These are phyloP conservation scores for Rhyacichthys aspro DNA, from an alignment of 2,797 vertebrate genomes.

Conservation along the genomic window DNA sequence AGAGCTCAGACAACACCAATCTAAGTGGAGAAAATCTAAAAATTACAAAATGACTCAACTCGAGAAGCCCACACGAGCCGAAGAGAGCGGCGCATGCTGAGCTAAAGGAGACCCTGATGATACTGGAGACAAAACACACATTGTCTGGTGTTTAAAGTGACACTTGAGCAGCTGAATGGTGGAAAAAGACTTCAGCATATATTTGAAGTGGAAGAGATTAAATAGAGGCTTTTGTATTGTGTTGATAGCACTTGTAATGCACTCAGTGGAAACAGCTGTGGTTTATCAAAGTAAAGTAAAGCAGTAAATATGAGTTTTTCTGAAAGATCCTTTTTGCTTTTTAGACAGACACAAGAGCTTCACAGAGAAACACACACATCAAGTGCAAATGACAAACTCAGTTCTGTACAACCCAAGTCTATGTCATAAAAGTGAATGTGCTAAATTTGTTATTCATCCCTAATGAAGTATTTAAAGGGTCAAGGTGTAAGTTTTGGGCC, in stretches of 20 bases:
- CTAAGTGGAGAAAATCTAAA: conserved; percentile 29
- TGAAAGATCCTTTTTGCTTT: neutral
- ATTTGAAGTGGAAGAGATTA: neutral
- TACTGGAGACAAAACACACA: conserved; percentile 18
- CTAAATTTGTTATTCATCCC: too few species aligned
- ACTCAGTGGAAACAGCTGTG: conserved; percentile 11
- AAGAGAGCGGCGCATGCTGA: conserved; percentile 5
- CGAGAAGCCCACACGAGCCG: conserved; percentile 24
- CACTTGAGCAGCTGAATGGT: conserved; percentile 16
- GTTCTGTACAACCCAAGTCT: too few species aligned
- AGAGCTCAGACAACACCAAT: conserved; percentile 29
- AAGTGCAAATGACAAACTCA: too few species aligned
- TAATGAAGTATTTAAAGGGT: too few species aligned
- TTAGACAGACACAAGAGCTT: neutral
- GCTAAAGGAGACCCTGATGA: conserved; percentile 35
- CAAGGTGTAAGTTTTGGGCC: too few species aligned
- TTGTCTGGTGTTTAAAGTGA: conserved; percentile 17
- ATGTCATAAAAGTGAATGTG: too few species aligned
- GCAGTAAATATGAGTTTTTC: neutral
- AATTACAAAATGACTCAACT: conserved; percentile 40
- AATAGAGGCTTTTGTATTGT: neutral
- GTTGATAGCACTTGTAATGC: conserved; percentile 9
- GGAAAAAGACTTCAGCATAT: conserved; percentile 22
- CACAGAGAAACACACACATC: too few species aligned
- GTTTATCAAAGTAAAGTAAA: conserved; percentile 11